These are phyloP conservation scores for Pelobates cultripes DNA, from an alignment of 2,797 vertebrate species.

Conservation along the genomic window DNA sequence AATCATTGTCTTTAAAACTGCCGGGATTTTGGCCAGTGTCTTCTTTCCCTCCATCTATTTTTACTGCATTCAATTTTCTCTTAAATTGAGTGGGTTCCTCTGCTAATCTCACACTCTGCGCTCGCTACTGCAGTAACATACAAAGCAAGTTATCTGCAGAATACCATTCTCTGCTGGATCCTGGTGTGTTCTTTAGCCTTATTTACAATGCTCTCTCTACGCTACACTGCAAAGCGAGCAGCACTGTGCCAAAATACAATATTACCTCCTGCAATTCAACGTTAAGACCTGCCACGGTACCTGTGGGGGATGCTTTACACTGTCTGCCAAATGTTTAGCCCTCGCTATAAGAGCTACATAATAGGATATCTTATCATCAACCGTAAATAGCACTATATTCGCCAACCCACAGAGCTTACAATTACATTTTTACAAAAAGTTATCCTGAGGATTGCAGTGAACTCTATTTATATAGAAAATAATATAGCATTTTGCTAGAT, in stretches of 20 bases:
- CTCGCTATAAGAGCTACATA: no score
- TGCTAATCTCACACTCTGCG: slow-evolving; percentile 9
- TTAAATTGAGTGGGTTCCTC: slow-evolving; percentile 28
- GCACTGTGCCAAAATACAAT: background rate
- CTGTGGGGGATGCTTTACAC: no score
- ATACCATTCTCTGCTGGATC: background rate
- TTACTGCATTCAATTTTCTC: slow-evolving; percentile 41
- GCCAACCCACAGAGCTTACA: no score
- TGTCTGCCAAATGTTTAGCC: no score
- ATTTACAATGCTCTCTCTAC: background rate
- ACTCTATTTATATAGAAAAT: no score
- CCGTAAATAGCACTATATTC: no score
- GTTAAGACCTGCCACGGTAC: no score
- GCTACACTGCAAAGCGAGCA: background rate
- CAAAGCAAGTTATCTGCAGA: background rate
- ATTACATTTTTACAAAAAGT: no score
- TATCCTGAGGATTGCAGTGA: no score
- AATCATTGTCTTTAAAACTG: slow-evolving; percentile 20
- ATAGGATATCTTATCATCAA: no score
- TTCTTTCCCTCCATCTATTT: background rate
- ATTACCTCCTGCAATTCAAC: background rate
- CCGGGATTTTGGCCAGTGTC: slow-evolving; percentile 1
- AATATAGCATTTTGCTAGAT: no score
- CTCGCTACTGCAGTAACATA: slow-evolving; percentile 13
- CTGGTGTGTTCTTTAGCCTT: background rate